Evolutionary conservation across 2,113 vertebrate genomes (phyloP).

Genomic region (Grallaria varia): DNA sequence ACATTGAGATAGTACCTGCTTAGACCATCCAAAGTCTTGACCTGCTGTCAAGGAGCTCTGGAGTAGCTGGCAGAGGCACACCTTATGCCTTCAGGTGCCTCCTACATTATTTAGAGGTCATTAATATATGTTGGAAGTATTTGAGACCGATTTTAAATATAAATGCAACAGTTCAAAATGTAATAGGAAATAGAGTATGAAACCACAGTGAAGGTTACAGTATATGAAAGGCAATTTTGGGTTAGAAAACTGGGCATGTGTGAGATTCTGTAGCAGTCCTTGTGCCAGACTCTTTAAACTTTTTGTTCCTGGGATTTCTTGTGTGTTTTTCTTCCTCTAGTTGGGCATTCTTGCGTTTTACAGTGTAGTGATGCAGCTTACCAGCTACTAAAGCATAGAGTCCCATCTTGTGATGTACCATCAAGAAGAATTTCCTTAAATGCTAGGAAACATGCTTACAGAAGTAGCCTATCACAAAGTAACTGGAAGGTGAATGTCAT

Average conservation of each 20-base stretch:
- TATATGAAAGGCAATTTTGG: neutral
- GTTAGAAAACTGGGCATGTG: neutral
- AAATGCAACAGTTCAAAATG: neutral
- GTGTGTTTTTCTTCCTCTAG: neutral
- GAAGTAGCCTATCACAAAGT: neutral
- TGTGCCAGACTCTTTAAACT: neutral
- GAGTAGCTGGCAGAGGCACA: neutral
- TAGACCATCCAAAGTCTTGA: neutral
- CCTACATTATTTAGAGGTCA: conserved; percentile 8
- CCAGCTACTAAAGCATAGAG: neutral
- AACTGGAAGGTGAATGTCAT: neutral
- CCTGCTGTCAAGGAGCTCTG: neutral
- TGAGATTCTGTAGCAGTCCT: neutral
- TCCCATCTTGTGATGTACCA: neutral
- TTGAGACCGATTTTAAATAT: conserved; percentile 27
- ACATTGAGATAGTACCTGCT: fast-evolving
- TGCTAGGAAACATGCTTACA: neutral
- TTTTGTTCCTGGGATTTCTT: neutral
- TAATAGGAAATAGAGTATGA: neutral
- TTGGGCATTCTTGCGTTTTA: neutral
- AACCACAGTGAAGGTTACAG: neutral
- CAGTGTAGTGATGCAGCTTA: neutral
- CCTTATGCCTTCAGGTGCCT: neutral
- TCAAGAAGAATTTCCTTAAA: neutral
- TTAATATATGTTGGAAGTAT: neutral